Evolutionary conservation across 1,140 invertebrate species (phyloP).

Genomic region (Lucilia cuprina): DNA sequence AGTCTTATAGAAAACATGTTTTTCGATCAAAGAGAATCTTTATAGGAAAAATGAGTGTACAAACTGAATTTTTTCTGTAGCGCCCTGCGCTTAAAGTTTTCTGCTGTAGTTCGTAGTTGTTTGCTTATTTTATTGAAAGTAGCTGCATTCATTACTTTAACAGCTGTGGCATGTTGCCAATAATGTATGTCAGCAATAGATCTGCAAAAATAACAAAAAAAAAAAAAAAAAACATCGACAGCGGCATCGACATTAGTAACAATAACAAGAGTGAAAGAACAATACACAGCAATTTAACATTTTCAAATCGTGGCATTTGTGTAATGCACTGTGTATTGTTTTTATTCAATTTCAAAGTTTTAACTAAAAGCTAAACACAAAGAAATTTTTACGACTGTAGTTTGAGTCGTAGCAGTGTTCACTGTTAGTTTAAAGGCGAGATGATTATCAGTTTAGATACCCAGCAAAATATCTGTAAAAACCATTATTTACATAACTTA

Average conservation of each 20-base stretch:
- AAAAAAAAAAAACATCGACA: not conserved
- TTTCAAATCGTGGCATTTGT: not conserved
- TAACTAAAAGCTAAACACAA: not conserved
- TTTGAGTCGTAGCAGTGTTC: too few species aligned
- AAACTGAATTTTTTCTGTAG: not conserved
- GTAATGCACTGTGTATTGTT: not conserved
- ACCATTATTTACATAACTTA: too few species aligned
- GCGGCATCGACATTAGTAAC: not conserved
- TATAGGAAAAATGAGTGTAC: not conserved
- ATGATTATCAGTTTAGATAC: too few species aligned
- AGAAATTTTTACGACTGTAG: not conserved
- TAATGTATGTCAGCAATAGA: constrained; percentile 23
- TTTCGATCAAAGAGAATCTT: not conserved
- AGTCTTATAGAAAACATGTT: not conserved
- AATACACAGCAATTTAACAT: constrained; percentile 1
- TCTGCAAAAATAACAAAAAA: not conserved
- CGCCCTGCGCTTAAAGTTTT: constrained; percentile 11
- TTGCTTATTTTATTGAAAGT: not conserved
- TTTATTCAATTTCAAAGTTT: too few species aligned
- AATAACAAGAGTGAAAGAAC: not conserved
- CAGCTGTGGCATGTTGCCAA: constrained; percentile 33
- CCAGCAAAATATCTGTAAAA: too few species aligned
- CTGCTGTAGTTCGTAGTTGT: not conserved
- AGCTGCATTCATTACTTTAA: constrained; percentile 22
- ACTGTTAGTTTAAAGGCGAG: too few species aligned